These are phyloP conservation scores for Sarcophaga subvicina DNA, from an alignment of 2,888 invertebrate species.

Conservation along the genomic window DNA sequence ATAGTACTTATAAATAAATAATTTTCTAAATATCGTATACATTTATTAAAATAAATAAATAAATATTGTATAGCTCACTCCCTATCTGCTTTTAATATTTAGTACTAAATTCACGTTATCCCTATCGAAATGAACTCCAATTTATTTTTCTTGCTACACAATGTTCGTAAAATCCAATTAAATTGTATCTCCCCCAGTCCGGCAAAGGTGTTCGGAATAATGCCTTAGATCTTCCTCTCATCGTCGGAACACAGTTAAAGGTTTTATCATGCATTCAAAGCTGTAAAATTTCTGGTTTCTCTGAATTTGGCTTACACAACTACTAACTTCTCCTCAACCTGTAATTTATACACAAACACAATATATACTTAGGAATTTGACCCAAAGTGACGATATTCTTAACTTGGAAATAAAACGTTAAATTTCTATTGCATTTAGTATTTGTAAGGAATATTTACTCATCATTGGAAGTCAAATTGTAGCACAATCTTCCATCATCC, in stretches of 20 bases:
- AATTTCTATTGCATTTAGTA: no score
- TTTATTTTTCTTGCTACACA: not conserved
- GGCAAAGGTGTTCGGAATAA: no score
- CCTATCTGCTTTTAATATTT: conserved; percentile 77
- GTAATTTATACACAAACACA: not conserved
- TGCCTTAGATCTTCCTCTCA: no score
- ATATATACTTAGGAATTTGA: not conserved
- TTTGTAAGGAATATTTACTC: no score
- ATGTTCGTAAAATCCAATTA: not conserved
- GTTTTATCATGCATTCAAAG: not conserved
- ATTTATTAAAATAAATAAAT: not conserved
- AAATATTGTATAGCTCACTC: conserved; percentile 34
- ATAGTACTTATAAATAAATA: conserved; percentile 19
- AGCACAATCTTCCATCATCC: no score
- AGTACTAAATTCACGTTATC: conserved; percentile 64
- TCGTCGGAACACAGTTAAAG: no score
- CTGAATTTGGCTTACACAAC: not conserved
- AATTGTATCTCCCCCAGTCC: not conserved
- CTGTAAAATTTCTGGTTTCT: not conserved
- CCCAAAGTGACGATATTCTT: no score
- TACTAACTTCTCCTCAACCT: not conserved
- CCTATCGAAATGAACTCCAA: conserved; percentile 32
- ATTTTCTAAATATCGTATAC: not conserved
- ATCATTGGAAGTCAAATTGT: no score
- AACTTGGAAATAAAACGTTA: not conserved